Percentiles rank a stretch among this genome's conserved stretches.
These are phyloP conservation scores for Heliothis subflexa DNA, from an alignment of 1,140 invertebrate genomes.

Conservation along the genomic window DNA sequence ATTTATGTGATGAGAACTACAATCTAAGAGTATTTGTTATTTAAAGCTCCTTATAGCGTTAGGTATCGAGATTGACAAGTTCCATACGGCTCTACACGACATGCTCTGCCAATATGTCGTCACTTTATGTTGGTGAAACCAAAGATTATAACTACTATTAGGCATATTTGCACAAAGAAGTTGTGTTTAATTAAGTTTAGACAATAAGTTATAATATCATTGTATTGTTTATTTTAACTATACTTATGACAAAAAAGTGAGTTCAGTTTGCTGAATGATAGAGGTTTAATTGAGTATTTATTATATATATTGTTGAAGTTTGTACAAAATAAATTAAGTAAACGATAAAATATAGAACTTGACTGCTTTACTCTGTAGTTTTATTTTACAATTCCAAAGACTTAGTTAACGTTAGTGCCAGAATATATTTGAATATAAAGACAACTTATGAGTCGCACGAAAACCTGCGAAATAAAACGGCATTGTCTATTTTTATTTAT, in stretches of 20 bases:
- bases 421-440: too few relatives aligned
- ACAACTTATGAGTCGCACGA: too few relatives aligned
- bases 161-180: constrained; percentile 86
- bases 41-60: constrained; percentile 46
- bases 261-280: constrained; percentile 87
- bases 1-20: constrained; percentile 41
- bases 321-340: constrained; percentile 88
- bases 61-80: constrained; percentile 33
- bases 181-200: constrained; percentile 87
- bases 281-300: constrained; percentile 87
- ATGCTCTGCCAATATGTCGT: constrained; percentile 31
- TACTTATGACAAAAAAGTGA: constrained; percentile 86
- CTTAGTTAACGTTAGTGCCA: background rate
- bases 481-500: constrained; percentile 81
- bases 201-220: constrained; percentile 86
- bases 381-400: constrained; percentile 57
- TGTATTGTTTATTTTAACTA: constrained; percentile 82
- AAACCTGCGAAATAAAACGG: constrained; percentile 64
- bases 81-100: constrained; percentile 37
- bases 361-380: constrained; percentile 84
- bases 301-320: constrained; percentile 88
- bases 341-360: constrained; percentile 87
- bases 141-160: constrained; percentile 82
- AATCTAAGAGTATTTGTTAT: constrained; percentile 29
- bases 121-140: constrained; percentile 78